Percentiles rank a stretch among this genome's conserved stretches.
These are phyloP conservation scores for Leptura quadrifasciata DNA, from an alignment of 2,888 invertebrate species.

Conservation along the genomic window DNA sequence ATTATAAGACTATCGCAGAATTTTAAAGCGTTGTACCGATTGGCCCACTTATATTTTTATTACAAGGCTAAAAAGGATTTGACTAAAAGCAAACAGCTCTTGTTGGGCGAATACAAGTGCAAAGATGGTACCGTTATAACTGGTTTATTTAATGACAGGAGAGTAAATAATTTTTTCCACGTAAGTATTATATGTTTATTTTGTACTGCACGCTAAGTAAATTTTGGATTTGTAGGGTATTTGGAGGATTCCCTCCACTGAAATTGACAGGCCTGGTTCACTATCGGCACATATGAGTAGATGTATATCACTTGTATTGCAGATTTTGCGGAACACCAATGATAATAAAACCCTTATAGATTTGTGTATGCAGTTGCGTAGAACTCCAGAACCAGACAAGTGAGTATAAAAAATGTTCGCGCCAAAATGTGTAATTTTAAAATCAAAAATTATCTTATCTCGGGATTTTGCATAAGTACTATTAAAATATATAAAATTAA, in stretches of 20 bases:
- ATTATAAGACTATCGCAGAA: conserved; percentile 91
- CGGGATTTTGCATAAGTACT: too few relatives aligned
- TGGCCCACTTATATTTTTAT: conserved; percentile 89
- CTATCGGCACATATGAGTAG: conserved; percentile 94
- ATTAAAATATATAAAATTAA: too few relatives aligned
- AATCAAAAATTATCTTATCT: too few relatives aligned
- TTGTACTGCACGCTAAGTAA: not conserved
- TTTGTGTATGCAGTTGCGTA: conserved; percentile 85
- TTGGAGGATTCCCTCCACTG: conserved; percentile 92
- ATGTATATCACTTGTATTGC: conserved; percentile 87
- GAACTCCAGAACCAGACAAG: conserved; percentile 91
- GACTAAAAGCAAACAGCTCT: conserved; percentile 82
- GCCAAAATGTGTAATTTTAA: too few relatives aligned
- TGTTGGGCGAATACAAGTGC: conserved; percentile 82
- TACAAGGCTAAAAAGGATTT: conserved; percentile 81
- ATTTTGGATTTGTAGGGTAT: conserved; percentile 79
- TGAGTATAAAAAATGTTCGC: too few relatives aligned
- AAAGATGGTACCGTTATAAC: conserved; percentile 81
- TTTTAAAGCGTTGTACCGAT: conserved; percentile 93
- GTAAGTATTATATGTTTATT: conserved; percentile 73
- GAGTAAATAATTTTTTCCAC: conserved; percentile 91
- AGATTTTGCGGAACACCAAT: conserved; percentile 85
- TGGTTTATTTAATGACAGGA: conserved; percentile 91
- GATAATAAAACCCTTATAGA: conserved; percentile 89
- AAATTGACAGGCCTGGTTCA: conserved; percentile 94